Conservation (phyloP, 2,113 vertebrate genomes). For the Solea solea region DNA sequence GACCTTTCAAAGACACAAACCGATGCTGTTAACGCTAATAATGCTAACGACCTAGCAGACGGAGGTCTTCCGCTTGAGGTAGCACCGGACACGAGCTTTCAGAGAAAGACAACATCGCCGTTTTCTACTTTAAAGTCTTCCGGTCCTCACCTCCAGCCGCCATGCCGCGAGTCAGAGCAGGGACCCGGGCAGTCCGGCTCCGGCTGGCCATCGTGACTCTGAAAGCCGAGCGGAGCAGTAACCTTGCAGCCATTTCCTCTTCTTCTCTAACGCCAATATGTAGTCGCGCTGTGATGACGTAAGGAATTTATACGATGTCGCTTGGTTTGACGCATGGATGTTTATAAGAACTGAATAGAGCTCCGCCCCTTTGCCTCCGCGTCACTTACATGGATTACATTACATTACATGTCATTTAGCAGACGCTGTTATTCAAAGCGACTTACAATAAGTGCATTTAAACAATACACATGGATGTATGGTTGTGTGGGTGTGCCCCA, state of each 20-base stretch:
- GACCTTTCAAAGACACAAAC: slow-evolving; percentile 6
- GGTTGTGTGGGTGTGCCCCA: too few species aligned
- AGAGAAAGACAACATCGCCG: too few species aligned
- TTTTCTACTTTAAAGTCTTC: too few species aligned
- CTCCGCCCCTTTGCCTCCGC: too few species aligned
- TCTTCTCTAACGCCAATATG: slow-evolving; percentile 1
- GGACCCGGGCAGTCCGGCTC: slow-evolving; percentile 12
- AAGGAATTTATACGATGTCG: neutral
- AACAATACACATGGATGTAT: too few species aligned
- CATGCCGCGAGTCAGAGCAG: slow-evolving; percentile 62
- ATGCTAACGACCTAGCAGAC: slow-evolving; percentile 11
- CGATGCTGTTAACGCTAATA: slow-evolving; percentile 5
- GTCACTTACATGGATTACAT: too few species aligned
- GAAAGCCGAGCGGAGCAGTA: slow-evolving; percentile 71
- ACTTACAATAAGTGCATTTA: too few species aligned
- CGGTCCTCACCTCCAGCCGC: slow-evolving; percentile 73
- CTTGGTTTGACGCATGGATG: neutral
- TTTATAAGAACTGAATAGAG: too few species aligned
- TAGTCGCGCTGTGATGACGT: slow-evolving; percentile 36
- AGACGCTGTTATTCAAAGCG: too few species aligned
- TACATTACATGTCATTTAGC: too few species aligned
- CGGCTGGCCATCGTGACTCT: slow-evolving; percentile 56
- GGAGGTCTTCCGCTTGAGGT: too few species aligned
- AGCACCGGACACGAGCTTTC: too few species aligned
- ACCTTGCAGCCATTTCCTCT: slow-evolving; percentile 82